Evolutionary conservation across 2,113 vertebrate genomes (phyloP).

Genomic region (Strix aluco): DNA sequence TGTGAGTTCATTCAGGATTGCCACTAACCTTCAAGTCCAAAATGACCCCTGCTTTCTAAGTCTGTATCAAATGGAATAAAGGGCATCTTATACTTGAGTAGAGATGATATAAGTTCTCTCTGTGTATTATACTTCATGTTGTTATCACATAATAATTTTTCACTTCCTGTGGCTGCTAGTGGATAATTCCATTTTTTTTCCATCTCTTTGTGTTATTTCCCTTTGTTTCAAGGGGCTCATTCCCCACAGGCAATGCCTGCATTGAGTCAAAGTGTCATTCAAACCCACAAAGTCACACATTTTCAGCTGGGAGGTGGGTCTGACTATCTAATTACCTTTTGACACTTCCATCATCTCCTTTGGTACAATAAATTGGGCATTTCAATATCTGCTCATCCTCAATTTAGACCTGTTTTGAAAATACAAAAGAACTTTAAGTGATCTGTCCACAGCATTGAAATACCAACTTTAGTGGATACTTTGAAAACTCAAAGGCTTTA

Average conservation of each 20-base stretch:
- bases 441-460: slow-evolving; percentile 78
- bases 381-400: slow-evolving; percentile 69
- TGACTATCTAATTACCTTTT: slow-evolving; percentile 62
- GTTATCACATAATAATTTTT: slow-evolving; percentile 13
- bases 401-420: slow-evolving; percentile 73
- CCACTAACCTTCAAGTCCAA: background rate
- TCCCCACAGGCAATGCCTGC: slow-evolving; percentile 4
- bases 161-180: background rate
- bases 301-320: slow-evolving; percentile 9
- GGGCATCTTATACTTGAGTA: background rate
- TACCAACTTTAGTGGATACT: slow-evolving; percentile 78
- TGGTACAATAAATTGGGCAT: slow-evolving; percentile 62
- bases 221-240: background rate
- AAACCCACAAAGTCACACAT: background rate
- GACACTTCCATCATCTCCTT: slow-evolving; percentile 44
- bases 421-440: slow-evolving; percentile 79
- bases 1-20: background rate
- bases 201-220: background rate
- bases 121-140: background rate
- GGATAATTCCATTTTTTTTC: background rate
- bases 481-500: slow-evolving; percentile 86
- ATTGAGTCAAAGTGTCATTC: slow-evolving; percentile 5
- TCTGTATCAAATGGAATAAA: background rate
- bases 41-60: slow-evolving; percentile 3
- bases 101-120: background rate